phyloP scores from a whole-genome alignment of 2,888 invertebrate species.

The Netelia inedita region DNA sequence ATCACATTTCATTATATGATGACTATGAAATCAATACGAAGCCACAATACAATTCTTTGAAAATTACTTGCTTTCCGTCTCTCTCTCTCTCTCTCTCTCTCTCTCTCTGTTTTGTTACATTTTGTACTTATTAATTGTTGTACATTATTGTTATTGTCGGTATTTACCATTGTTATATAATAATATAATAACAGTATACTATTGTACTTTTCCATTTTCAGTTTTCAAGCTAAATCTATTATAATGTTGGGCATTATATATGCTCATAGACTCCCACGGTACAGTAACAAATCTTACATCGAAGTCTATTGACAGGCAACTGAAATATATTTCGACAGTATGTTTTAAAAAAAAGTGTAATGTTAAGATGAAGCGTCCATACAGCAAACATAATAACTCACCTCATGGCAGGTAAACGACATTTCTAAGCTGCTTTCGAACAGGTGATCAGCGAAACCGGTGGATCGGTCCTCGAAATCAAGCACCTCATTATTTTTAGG shows the following conservation, averaged over 20 bases:
- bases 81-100: constrained; percentile 8
- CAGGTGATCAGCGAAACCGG: constrained; percentile 28
- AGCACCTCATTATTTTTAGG: constrained; percentile 16
- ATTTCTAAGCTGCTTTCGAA: constrained; percentile 20
- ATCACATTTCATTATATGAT: constrained; percentile 7
- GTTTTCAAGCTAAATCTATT: neutral
- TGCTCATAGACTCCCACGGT: constrained; percentile 19
- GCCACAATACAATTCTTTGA: neutral
- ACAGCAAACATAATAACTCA: constrained; percentile 21
- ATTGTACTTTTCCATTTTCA: neutral
- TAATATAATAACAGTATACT: neutral
- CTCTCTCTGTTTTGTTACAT: neutral
- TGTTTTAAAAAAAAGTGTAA: neutral
- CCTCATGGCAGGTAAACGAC: constrained; percentile 22
- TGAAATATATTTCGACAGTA: constrained; percentile 14
- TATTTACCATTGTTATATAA: neutral
- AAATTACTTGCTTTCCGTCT: constrained; percentile 3
- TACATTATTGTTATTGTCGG: neutral
- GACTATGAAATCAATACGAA: constrained; percentile 10
- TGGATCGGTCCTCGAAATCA: constrained; percentile 21
- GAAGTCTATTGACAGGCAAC: constrained; percentile 11
- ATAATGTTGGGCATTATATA: constrained; percentile 1
- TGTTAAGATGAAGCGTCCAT: constrained; percentile 21
- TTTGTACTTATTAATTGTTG: neutral
- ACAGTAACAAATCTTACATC: constrained; percentile 10